Conservation (phyloP, 1,140 invertebrate species). For the Lethrus apterus region DNA sequence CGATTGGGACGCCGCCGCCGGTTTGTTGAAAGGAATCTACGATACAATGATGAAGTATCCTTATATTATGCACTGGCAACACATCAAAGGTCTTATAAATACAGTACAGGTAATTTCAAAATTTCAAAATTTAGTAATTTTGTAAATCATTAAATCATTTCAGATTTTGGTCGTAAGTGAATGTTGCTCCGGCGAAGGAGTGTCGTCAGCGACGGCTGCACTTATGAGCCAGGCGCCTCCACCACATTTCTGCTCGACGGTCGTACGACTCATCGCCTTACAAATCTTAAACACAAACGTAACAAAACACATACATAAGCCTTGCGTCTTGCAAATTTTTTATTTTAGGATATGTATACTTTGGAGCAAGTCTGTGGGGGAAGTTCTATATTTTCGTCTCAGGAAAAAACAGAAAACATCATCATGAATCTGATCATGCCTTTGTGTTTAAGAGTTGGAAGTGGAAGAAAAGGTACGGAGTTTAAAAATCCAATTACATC, state of each 20-base stretch:
- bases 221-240: slow-evolving; percentile 84
- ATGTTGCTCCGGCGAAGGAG: slow-evolving; percentile 51
- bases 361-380: slow-evolving; percentile 92
- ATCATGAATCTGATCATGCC: slow-evolving; percentile 95
- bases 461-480: slow-evolving; percentile 74
- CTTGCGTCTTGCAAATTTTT: slow-evolving; percentile 27
- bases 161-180: slow-evolving; percentile 77
- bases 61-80: slow-evolving; percentile 94
- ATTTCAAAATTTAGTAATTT: background rate
- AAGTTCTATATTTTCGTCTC: slow-evolving; percentile 74
- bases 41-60: slow-evolving; percentile 87
- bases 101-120: slow-evolving; percentile 63
- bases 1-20: slow-evolving; percentile 94
- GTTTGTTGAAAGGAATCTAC: slow-evolving; percentile 89
- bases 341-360: slow-evolving; percentile 76
- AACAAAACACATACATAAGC: slow-evolving; percentile 23
- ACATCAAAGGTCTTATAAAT: slow-evolving; percentile 81
- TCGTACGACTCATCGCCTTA: slow-evolving; percentile 85
- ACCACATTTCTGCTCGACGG: slow-evolving; percentile 90
- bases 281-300: slow-evolving; percentile 88
- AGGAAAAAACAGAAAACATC: slow-evolving; percentile 90
- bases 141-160: slow-evolving; percentile 15
- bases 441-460: slow-evolving; percentile 86
- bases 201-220: slow-evolving; percentile 69
- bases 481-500: too few relatives aligned